These are phyloP conservation scores for Chironomus tepperi DNA, from an alignment of 1,140 invertebrate genomes.

Conservation along the genomic window DNA sequence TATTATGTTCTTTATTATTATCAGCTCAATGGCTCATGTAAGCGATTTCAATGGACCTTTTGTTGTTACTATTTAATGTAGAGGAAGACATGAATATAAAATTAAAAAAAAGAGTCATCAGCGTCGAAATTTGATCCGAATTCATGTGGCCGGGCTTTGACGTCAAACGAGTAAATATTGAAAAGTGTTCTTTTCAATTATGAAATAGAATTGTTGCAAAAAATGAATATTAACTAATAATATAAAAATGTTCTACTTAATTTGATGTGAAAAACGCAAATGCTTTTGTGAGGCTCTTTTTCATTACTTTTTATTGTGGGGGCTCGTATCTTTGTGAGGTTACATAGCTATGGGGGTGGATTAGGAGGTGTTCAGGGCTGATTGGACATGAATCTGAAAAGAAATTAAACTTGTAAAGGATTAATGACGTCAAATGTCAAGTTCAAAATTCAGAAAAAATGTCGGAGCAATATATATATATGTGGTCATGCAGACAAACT, in stretches of 20 bases:
- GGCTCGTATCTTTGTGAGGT: background rate
- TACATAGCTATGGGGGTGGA: too few relatives aligned
- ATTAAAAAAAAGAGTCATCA: background rate
- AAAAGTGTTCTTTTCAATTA: background rate
- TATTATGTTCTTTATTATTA: background rate
- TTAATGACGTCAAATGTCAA: too few relatives aligned
- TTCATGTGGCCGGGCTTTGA: background rate
- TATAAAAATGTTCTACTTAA: background rate
- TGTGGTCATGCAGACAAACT: too few relatives aligned
- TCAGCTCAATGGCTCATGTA: constrained; percentile 5
- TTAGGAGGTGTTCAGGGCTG: too few relatives aligned
- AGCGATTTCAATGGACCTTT: background rate
- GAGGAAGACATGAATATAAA: background rate
- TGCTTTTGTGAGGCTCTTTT: background rate
- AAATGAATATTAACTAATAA: background rate
- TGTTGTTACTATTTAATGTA: background rate
- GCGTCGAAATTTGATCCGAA: constrained; percentile 16
- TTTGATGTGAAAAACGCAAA: background rate
- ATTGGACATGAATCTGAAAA: too few relatives aligned
- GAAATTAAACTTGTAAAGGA: too few relatives aligned
- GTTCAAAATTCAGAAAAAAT: too few relatives aligned
- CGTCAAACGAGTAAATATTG: background rate
- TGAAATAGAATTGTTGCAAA: constrained; percentile 9
- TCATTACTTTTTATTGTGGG: background rate
- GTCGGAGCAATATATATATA: too few relatives aligned